Base-by-base conservation (phyloP, 2,113 vertebrate genomes). In the Cyanoderma ruficeps region DNA sequence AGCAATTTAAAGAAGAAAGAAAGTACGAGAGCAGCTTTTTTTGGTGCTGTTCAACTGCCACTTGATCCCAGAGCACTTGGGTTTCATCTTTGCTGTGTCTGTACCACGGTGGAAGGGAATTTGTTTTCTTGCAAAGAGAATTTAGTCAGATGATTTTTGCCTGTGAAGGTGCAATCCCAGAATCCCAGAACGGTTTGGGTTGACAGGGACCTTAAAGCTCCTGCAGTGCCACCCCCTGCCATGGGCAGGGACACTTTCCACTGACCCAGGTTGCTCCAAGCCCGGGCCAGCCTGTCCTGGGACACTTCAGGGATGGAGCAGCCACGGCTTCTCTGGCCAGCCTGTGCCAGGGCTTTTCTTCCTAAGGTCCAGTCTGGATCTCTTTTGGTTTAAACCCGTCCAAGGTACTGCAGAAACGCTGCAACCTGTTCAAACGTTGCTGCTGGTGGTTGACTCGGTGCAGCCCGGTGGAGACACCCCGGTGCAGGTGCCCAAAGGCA, bases 241-340 rank as follows among this genome's bases (percentile, higher is more conserved):
- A 3, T 11, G 47, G 21, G 30, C 55, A 69, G 55, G 70, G 47
- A 31, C 78, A 31, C 4, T 11, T 49, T 13, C 15, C 31, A 3
- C 21, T 13, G 0, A 10, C 42, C 56, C 42, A 24, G 18, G 28
- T 0, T 13, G 12, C 31, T 28, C 31, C 21, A 13, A 53, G 39
- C 41, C 46, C 20, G 0, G 2, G 1, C 30, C n/a, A 14, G 1
- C 15, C 80, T 17, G 15, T 1, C 7, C 64, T 56, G 1, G 22
- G 11, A 1, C 49, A 5, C 19, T 44, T 25, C 57, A 44, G 35
- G 42, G 49, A 37, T 28, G 42, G 7, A 9, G 31, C 37, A 37
- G 37, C 37, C 35, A 63, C 63, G 33, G 63, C 17, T 47, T 1
- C 87, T 23, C 41, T 11, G 63, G 16, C 6, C 25, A 17, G 0